Base-by-base conservation (phyloP, 2,797 vertebrate genomes). In the Sebastes iracundus region DNA sequence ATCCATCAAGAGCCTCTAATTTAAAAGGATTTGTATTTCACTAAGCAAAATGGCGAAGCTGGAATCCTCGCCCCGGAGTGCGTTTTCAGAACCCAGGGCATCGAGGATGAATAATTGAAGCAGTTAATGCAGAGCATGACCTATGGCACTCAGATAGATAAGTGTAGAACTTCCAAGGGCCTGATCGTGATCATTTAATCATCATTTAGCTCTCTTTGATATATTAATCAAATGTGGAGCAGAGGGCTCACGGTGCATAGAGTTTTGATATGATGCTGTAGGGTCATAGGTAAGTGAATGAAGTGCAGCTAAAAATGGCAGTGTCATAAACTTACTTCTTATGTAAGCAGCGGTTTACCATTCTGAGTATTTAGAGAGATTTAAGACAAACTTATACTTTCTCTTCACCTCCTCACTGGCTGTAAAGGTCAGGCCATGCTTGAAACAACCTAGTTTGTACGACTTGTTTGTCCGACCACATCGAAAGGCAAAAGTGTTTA, bases 31-130 rank as follows among this genome's bases (percentile, higher is more conserved):
- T 89, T 94, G 85, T 88, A 79, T 92, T 90, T 89, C 85, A 80
- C 83, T 64, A 82, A 75, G 81, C 85, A 88, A 93, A 95, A 92
- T 90, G 76, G 88, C 78, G 38, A 82, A 27, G 61, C 78, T 69
- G 74, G 73, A 87, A 87, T 86, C 70, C 64, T 85, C 64, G 35
- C 81, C 80, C 79, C 27, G 58, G 58, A 84, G 84, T 87, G 88
- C 88, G 85, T 90, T 90, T 91, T 90, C 66, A 82, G 70, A 92
- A 90, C 65, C 6, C 75, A 88, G 80, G 85, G 85, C 85, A 87
- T 63, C 64, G 79, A 80, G 75, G 82, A 92, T 95, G 87, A 95
- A 95, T 95, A 94, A 95, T 93, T 93, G 89, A 93, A 79, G 88
- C 82, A 81, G 89, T 90, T 93, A 93, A 93, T 94, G 84, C 85